Evolutionary conservation across 2,113 vertebrate genomes (phyloP), one percentile per base, ranked within the genome.

Genomic region (Hoplias malabaricus): DNA sequence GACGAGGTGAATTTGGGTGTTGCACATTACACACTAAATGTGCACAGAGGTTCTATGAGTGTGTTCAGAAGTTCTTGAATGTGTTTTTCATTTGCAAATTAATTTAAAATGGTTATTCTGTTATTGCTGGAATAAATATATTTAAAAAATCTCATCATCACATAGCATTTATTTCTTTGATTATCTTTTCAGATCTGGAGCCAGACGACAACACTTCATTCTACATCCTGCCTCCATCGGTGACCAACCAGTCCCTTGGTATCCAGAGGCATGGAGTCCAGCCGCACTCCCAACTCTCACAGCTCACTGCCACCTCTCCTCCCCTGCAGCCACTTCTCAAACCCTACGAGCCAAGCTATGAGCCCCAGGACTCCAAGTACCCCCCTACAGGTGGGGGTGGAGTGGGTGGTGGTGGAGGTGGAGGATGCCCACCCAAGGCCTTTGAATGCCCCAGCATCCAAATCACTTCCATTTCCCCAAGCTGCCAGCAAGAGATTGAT

Each of bases 401-500:
- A 11, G 54, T 56, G 54, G 87, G 87, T 96, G 97, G 97, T 99
- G 92, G 91, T 11, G 86, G 83, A 65, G 87, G 78, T 87, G 90
- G 93, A 93, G 87, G 61, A 16, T 54, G 82, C 12, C 94, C 93
- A 83, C 93, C 95, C 68, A 99, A 98, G 87, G 92, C 96, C 71
- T 99, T 99, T 71, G 96, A 98, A 84, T 99, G 97, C 82, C 97
- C 97, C 68, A 99, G 97, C 87, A 99, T 99, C 90, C 97, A 99
- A 86, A 99, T 99, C 85, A 99, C 97, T 77, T 98, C 97, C 3
- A 99, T 99, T 87, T 99, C 97, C 54, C 97, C 97, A 21, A 98
- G 96, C 84, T 99, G 97, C 93, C 97, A 96, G 85, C 97, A 98
- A 89, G 97, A 95, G 80, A 93, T 97, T 92, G 96, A 96, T 88